phyloP scores from a whole-genome alignment of 2,797 vertebrate genomes.

The Cercopithecus mitis region DNA sequence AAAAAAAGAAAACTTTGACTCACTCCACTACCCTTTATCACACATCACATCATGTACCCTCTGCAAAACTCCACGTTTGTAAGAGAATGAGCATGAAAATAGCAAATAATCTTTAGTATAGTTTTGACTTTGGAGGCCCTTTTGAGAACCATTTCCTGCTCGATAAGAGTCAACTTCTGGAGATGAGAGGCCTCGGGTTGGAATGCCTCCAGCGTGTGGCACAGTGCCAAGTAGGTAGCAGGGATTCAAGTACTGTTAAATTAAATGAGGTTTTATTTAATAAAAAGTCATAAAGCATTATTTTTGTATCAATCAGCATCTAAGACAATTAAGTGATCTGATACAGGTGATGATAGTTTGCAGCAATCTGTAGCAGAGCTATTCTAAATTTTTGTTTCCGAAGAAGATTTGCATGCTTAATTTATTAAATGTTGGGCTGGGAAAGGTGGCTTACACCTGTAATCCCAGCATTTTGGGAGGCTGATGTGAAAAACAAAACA shows the following conservation, averaged over 20 bases:
- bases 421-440: not conserved
- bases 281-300: not conserved
- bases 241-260: not conserved
- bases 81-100: not conserved
- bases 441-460: too few relatives aligned
- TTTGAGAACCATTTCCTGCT: not conserved
- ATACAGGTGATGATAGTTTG: not conserved
- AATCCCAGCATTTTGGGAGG: too few relatives aligned
- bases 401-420: not conserved
- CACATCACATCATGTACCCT: not conserved
- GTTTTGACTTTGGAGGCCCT: not conserved
- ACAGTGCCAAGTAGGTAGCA: not conserved
- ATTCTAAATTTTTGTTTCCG: not conserved
- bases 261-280: conserved; percentile 31
- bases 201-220: not conserved
- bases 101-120: not conserved
- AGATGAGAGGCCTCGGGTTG: not conserved
- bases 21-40: not conserved
- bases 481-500: too few relatives aligned
- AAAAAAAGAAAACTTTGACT: not conserved
- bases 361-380: not conserved
- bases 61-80: not conserved
- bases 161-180: not conserved
- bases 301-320: not conserved
- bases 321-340: not conserved